Conservation (phyloP, 2,113 vertebrate species). For the Rynchops niger region DNA sequence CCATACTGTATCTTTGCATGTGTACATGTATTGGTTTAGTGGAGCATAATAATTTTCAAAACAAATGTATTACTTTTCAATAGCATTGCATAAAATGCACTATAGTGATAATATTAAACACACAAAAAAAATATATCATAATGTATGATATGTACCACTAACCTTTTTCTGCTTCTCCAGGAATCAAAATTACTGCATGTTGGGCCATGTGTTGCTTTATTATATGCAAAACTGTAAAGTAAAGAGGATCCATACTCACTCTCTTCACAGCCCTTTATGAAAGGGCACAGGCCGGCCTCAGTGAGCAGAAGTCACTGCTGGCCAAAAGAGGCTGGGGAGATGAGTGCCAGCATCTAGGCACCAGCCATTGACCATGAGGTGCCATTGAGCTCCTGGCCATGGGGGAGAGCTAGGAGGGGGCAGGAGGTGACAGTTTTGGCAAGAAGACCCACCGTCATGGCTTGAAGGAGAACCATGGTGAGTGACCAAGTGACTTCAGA, state of each 20-base stretch:
- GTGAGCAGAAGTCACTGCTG: not conserved
- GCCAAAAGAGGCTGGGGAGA: not conserved
- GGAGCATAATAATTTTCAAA: not conserved
- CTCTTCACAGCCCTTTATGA: not conserved
- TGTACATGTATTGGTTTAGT: not conserved
- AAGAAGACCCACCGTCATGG: not conserved
- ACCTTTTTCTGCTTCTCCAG: not conserved
- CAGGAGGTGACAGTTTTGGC: not conserved
- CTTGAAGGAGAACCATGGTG: not conserved
- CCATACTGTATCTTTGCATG: not conserved
- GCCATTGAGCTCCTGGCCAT: not conserved
- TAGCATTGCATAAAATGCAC: not conserved
- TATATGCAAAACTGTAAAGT: not conserved
- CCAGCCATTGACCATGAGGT: not conserved
- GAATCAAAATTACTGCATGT: not conserved
- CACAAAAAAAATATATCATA: not conserved
- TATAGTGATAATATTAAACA: not conserved
- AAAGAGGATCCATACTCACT: not conserved
- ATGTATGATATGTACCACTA: not conserved
- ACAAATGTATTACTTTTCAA: not conserved
- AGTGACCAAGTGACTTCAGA: not conserved
- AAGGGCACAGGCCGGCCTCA: not conserved
- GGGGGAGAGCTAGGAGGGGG: not conserved
- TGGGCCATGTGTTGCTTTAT: not conserved
- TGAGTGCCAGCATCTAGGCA: not conserved